These are phyloP conservation scores for Shargacucullia verbasci DNA, from an alignment of 2,888 invertebrate genomes.

Conservation along the genomic window DNA sequence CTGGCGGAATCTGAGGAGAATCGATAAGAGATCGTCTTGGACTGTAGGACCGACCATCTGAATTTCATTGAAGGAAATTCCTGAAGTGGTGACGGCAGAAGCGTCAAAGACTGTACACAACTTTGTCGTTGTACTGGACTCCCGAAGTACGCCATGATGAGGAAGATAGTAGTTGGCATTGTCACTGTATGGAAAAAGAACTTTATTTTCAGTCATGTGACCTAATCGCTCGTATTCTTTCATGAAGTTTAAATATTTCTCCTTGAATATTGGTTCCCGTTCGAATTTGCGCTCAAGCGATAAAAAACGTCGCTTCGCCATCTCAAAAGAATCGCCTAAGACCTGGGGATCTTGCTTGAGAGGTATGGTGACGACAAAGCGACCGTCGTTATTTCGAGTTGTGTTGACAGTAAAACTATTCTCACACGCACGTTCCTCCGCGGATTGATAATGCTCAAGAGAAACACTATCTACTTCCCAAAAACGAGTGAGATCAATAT, in stretches of 20 bases:
- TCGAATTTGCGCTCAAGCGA: slow-evolving; percentile 31
- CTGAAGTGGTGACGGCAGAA: slow-evolving; percentile 41
- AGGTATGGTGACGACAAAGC: slow-evolving; percentile 1
- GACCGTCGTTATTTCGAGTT: slow-evolving; percentile 30
- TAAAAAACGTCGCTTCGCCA: slow-evolving; percentile 43
- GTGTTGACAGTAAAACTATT: slow-evolving; percentile 32
- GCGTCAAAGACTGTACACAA: slow-evolving; percentile 57
- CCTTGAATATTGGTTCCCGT: slow-evolving; percentile 6
- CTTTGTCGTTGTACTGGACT: slow-evolving; percentile 47
- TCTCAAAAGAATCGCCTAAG: slow-evolving; percentile 27
- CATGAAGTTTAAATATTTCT: slow-evolving; percentile 19
- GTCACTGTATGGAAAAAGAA: background rate
- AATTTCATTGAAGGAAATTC: slow-evolving; percentile 45
- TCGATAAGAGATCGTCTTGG: slow-evolving; percentile 46
- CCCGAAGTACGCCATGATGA: slow-evolving; percentile 51
- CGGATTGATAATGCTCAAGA: slow-evolving; percentile 14
- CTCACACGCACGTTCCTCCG: slow-evolving; percentile 46
- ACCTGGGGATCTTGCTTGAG: slow-evolving; percentile 12
- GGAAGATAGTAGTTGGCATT: slow-evolving; percentile 43
- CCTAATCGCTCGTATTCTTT: slow-evolving; percentile 18
- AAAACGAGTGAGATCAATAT: slow-evolving; percentile 31
- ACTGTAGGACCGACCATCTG: slow-evolving; percentile 39
- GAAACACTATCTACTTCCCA: slow-evolving; percentile 50
- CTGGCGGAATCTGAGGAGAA: slow-evolving; percentile 44
- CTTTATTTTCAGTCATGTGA: slow-evolving; percentile 16